Evolutionary conservation across 2,888 invertebrate species (phyloP), one percentile per base, ranked within the genome.

Genomic region (Lamproptera curius): DNA sequence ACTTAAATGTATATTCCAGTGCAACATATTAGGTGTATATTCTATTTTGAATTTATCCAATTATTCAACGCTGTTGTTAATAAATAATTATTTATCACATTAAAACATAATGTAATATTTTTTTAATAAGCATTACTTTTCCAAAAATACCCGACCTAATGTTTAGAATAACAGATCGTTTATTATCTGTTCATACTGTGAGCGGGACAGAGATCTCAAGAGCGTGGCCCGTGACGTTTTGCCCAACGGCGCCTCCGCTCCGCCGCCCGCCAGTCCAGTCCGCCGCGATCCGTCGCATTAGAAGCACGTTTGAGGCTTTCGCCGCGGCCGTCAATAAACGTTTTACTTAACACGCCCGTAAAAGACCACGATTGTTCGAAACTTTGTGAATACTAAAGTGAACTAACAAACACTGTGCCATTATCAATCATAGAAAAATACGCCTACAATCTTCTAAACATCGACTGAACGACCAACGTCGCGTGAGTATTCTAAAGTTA

Each of bases 401-500:
- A 68, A 71, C 70, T 65, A 54, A 65, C 55, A 57, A 65, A 54
- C 58, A 65, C 71, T 73, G 73, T 65, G 63, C 56, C 54, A 53
- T 43, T 47, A 47, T 56, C 59, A 66, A 70, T 72, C 70, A 55
- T 40, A 53, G 56, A 62, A 61, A 61, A 37, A 53, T 59, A 63
- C 60, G 31, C 47, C 60, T 58, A 55, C 58, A 60, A 73, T 70
- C 65, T 55, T 69, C 71, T 70, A 70, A 70, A 61, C 68, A 68
- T 67, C 70, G 63, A 59, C 54, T 42, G 60, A 65, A 67, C 70
- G 69, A 67, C 66, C 58, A 51, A 51, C 47, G 59, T 62, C 62
- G 71, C 70, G 84, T 84, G 73, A 83, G 83, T 83, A 81, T 74
- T 72, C 68, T 70, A 65, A 71, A 75, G 70, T 72, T 73, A 74